Evolutionary conservation across 2,113 vertebrate species (phyloP).

Genomic region (Origma solitaria): DNA sequence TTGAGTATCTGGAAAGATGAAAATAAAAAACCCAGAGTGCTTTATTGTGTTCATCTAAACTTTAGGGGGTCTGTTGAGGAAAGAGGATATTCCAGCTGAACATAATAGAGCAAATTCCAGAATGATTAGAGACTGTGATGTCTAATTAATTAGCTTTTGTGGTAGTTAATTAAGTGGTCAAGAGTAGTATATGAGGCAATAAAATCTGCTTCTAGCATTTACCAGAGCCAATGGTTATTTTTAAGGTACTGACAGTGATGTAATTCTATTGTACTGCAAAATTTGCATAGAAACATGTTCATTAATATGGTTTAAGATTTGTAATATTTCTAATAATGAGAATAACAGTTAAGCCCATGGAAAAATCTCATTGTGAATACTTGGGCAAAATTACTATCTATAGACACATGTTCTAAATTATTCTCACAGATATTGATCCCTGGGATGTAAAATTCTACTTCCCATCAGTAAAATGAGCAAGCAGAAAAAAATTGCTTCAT

Average conservation of each 20-base stretch:
- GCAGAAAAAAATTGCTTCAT: not conserved
- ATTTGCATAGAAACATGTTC: not conserved
- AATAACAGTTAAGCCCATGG: not conserved
- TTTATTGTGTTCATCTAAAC: constrained; percentile 16
- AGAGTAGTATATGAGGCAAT: constrained; percentile 36
- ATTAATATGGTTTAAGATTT: not conserved
- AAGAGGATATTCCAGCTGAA: constrained; percentile 47
- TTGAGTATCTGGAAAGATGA: not conserved
- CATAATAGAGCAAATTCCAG: constrained; percentile 49
- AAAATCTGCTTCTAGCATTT: constrained; percentile 8
- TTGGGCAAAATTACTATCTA: not conserved
- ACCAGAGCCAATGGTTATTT: not conserved
- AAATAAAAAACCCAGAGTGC: not conserved
- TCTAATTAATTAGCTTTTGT: constrained; percentile 59
- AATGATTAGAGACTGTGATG: constrained; percentile 36
- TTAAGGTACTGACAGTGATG: not conserved
- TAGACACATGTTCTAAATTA: not conserved
- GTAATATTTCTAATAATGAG: not conserved
- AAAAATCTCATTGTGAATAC: not conserved
- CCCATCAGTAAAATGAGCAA: not conserved
- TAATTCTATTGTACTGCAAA: not conserved
- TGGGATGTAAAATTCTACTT: not conserved
- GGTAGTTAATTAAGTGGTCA: constrained; percentile 44
- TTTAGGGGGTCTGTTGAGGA: constrained; percentile 28
- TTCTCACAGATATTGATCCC: not conserved